A percentile compares a stretch with the other conserved stretches of the same genome.
Evolutionary conservation across 2,797 vertebrate genomes (phyloP).

Genomic region (Megalops cyprinoides): DNA sequence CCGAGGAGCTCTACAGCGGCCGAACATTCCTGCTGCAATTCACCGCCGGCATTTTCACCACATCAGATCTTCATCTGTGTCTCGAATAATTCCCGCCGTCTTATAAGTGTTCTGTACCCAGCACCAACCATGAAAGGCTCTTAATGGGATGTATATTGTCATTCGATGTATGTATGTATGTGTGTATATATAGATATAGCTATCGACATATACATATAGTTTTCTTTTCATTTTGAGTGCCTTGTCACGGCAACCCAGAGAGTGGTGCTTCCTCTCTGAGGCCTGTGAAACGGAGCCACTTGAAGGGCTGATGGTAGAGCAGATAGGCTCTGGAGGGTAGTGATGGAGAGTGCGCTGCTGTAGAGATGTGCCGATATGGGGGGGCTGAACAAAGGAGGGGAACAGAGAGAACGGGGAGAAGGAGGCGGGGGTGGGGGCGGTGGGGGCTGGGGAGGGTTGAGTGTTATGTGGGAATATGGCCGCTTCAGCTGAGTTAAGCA

Average conservation of each 20-base stretch:
- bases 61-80: not conserved
- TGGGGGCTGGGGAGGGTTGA: not conserved
- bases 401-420: not conserved
- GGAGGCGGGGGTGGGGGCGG: too few relatives aligned
- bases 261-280: not conserved
- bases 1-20: too few relatives aligned
- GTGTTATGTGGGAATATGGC: too few relatives aligned
- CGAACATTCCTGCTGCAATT: too few relatives aligned
- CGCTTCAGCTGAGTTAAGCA: not conserved
- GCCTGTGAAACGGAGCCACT: not conserved
- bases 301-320: not conserved
- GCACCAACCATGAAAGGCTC: not conserved
- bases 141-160: not conserved
- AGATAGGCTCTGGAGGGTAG: not conserved
- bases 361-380: not conserved
- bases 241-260: conserved; percentile 30
- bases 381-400: too few relatives aligned
- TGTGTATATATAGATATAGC: too few relatives aligned
- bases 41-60: not conserved
- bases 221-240: not conserved
- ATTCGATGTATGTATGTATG: too few relatives aligned
- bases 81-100: not conserved
- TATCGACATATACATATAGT: too few relatives aligned
- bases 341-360: not conserved
- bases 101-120: not conserved